These are phyloP conservation scores for Cryptus armator DNA, from an alignment of 2,888 invertebrate genomes.

Conservation along the genomic window DNA sequence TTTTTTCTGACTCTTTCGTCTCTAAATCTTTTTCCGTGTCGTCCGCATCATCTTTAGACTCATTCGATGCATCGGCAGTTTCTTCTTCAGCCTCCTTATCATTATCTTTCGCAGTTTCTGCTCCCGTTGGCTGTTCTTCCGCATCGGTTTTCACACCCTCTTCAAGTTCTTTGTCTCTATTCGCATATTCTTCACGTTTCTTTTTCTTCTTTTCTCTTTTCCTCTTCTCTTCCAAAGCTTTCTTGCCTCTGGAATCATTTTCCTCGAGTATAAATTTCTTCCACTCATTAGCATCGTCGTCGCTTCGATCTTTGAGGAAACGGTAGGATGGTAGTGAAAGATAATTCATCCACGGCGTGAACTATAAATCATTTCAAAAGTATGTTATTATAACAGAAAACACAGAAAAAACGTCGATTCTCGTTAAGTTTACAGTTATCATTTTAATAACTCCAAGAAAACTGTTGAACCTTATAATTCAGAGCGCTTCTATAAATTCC, in stretches of 20 bases:
- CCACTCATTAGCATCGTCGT: slow-evolving; percentile 70
- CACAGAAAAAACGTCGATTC: not conserved
- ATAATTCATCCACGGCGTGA: slow-evolving; percentile 75
- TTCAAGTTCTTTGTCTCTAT: not conserved
- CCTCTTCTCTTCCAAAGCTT: slow-evolving; percentile 67
- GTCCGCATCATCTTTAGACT: not conserved
- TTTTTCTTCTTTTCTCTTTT: slow-evolving; percentile 29
- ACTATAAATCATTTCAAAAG: slow-evolving; percentile 58
- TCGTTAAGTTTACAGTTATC: not conserved
- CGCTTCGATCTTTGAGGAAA: slow-evolving; percentile 71
- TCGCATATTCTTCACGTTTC: slow-evolving; percentile 28
- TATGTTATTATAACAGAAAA: slow-evolving; percentile 2
- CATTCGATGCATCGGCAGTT: not conserved
- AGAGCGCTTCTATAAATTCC: slow-evolving; percentile 74
- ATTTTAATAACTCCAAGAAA: slow-evolving; percentile 4
- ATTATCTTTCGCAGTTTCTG: slow-evolving; percentile 3
- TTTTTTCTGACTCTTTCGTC: not conserved
- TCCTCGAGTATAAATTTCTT: slow-evolving; percentile 72
- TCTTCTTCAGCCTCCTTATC: slow-evolving; percentile 2
- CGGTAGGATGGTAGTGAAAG: slow-evolving; percentile 75
- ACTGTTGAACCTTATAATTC: slow-evolving; percentile 70
- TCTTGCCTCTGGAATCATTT: slow-evolving; percentile 67
- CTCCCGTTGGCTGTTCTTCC: slow-evolving; percentile 10
- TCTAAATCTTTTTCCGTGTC: not conserved
- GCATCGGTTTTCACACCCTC: slow-evolving; percentile 11